These are phyloP conservation scores for Abramis brama DNA, from an alignment of 2,113 vertebrate species.

Conservation along the genomic window DNA sequence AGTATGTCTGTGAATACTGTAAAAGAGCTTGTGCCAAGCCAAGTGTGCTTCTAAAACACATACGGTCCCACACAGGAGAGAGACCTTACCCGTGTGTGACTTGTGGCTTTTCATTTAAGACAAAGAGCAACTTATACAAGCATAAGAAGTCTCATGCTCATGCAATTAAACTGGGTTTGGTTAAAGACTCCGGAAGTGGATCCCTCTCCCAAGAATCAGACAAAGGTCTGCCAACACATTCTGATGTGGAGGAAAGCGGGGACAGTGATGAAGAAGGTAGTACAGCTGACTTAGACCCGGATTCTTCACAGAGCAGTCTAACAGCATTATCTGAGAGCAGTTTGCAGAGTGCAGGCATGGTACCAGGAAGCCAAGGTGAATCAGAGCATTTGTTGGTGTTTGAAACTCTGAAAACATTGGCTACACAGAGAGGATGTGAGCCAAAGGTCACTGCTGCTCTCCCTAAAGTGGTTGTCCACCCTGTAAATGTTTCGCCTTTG, in stretches of 20 bases:
- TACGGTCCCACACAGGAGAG: conserved; percentile 97
- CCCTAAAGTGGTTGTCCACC: conserved; percentile 93
- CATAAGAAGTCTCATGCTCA: conserved; percentile 99
- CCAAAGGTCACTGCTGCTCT: conserved; percentile 81
- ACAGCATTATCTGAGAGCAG: conserved; percentile 76
- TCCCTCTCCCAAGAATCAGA: conserved; percentile 89
- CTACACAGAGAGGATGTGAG: conserved; percentile 74
- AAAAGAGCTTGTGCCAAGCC: conserved; percentile 95
- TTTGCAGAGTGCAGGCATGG: conserved; percentile 71
- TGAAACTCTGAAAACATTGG: conserved; percentile 72
- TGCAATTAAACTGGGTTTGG: conserved; percentile 93
- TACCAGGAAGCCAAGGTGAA: conserved; percentile 68
- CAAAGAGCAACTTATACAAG: conserved; percentile 99
- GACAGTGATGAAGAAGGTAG: conserved; percentile 94
- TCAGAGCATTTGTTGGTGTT: conserved; percentile 55
- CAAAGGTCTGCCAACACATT: conserved; percentile 88
- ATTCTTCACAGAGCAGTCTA: conserved; percentile 79
- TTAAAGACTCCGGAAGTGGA: conserved; percentile 85
- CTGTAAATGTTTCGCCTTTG: conserved; percentile 85
- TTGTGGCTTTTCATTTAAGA: conserved; percentile 99
- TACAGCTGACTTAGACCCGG: conserved; percentile 81
- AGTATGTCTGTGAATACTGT: conserved; percentile 96
- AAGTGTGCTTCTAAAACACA: conserved; percentile 96
- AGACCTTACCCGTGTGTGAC: conserved; percentile 96
- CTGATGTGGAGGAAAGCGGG: conserved; percentile 90